A percentile compares a stretch with the other conserved stretches of the same genome.
Evolutionary conservation across 2,113 vertebrate genomes (phyloP).

Genomic region (Corynorhinus townsendii): DNA sequence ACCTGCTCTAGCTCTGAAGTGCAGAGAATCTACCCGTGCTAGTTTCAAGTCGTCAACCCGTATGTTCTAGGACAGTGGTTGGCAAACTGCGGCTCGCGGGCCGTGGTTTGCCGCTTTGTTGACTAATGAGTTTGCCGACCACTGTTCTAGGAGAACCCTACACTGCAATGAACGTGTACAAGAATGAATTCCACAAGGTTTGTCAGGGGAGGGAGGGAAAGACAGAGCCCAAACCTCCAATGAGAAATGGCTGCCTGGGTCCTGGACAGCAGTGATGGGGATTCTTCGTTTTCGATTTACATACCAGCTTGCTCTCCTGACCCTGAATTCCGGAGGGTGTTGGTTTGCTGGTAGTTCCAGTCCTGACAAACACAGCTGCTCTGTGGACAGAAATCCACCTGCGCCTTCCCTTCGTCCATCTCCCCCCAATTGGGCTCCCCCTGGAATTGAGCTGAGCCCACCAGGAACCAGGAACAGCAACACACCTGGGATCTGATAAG

Average conservation of each 20-base stretch:
- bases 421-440: neutral
- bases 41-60: neutral
- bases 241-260: neutral
- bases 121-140: too few relatives aligned
- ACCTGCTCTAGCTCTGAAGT: constrained; percentile 16
- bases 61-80: neutral
- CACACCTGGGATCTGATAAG: neutral
- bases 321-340: neutral
- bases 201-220: neutral
- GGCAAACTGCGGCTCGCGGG: too few relatives aligned
- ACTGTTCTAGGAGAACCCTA: neutral
- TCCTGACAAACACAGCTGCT: neutral
- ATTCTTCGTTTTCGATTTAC: neutral
- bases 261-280: neutral
- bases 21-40: neutral
- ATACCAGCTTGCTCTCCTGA: neutral
- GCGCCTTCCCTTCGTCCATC: too few relatives aligned
- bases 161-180: neutral
- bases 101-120: too few relatives aligned
- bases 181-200: neutral
- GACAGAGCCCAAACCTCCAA: neutral
- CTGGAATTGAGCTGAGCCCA: neutral
- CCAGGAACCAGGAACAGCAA: neutral
- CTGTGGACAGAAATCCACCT: neutral
- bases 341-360: neutral